Evolutionary conservation across 2,888 invertebrate species (phyloP), one percentile per base, ranked within the genome.

Genomic region (Zeuzera pyrina): DNA sequence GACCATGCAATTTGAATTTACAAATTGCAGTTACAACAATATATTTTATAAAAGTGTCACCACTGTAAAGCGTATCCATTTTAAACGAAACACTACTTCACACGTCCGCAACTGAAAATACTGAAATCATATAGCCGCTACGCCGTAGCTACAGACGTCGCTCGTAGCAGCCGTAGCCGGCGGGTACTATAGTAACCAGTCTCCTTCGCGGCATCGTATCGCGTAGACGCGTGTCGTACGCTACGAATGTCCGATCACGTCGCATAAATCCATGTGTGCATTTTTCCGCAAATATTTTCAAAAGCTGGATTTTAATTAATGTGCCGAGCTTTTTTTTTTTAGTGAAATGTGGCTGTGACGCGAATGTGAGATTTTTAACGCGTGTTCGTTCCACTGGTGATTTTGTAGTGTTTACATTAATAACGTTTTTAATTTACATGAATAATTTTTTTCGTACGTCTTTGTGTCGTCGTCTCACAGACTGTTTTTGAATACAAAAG

Each of bases 121-220:
- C 41, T 42, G 42, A 45, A 53, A 47, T 51, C 42, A 47, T 51
- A 53, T 37, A 41, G 30, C 34, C 38, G 34, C 41, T 43, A 39
- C 41, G 34, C 12, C 44, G 43, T 45, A 50, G 46, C 46, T 45
- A 41, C 30, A 22, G 35, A 29, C 57, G 62, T 62, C 64, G 61
- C 59, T 42, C 52, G 55, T 56, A 52, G 62, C 65, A 36, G 63
- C 43, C 68, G 69, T 67, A 74, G 71, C 57, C 53, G 70, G 52
- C 71, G 71, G 76, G 54, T 70, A 70, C 78, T 77, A 78, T 78
- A 77, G 78, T 62, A 73, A 78, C 78, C 41, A 78, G 77, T 78
- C 63, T 60, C 56, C 55, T 57, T 52, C 64, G 63, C 60, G 68
- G 54, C 53, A 54, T 49, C 65, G 55, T 43, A 42, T 55, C 60